Evolutionary conservation across 1,140 invertebrate genomes (phyloP).

Genomic region (Plodia interpunctella): DNA sequence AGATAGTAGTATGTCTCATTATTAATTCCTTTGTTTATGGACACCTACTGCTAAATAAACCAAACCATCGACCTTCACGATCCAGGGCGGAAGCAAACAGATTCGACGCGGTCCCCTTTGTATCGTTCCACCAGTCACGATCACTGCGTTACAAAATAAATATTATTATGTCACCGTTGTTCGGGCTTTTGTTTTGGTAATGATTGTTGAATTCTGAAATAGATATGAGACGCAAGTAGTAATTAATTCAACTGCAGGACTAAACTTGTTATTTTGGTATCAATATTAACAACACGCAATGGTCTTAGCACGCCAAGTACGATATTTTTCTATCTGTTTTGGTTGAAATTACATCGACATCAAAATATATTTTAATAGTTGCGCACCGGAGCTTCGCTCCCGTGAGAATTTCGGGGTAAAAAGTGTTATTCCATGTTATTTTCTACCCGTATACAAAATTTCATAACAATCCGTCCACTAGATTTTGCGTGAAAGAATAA

Average conservation of each 20-base stretch:
- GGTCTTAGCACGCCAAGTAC: too few relatives aligned
- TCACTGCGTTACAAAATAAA: not conserved
- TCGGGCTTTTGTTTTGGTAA: not conserved
- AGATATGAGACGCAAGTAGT: not conserved
- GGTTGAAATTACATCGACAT: too few relatives aligned
- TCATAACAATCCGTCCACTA: too few relatives aligned
- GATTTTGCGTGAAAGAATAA: too few relatives aligned
- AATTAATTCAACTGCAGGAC: not conserved
- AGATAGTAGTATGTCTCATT: not conserved
- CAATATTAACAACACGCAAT: too few relatives aligned
- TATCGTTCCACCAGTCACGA: constrained; percentile 5
- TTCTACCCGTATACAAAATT: too few relatives aligned
- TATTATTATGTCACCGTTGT: not conserved
- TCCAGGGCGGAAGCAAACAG: not conserved
- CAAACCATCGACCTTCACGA: not conserved
- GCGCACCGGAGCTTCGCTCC: too few relatives aligned
- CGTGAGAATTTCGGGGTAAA: too few relatives aligned
- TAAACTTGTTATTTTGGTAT: not conserved
- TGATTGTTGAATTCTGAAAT: not conserved
- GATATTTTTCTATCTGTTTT: too few relatives aligned
- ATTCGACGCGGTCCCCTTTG: constrained; percentile 1
- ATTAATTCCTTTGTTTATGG: not conserved
- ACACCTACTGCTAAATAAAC: not conserved
- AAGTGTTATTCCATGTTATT: too few relatives aligned
- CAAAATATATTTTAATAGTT: too few relatives aligned